These are phyloP conservation scores for Gonioctena quinquepunctata DNA, from an alignment of 1,140 invertebrate species.

Conservation along the genomic window DNA sequence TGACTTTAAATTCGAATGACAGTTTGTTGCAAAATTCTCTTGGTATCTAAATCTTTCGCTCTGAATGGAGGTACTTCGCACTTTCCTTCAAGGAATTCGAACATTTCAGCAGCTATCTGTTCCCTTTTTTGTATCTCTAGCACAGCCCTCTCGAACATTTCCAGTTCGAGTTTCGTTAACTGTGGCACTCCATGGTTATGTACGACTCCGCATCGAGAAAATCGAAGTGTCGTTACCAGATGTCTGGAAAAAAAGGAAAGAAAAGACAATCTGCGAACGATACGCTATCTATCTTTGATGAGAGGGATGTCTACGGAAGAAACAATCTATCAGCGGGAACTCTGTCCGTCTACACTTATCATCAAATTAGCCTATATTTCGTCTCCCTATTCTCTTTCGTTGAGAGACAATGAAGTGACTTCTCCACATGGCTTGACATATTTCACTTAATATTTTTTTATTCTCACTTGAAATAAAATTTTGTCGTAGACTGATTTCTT, in stretches of 20 bases:
- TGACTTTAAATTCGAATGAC: constrained; percentile 19
- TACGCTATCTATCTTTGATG: too few species aligned
- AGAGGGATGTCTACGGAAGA: too few species aligned
- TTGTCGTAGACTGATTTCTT: too few species aligned
- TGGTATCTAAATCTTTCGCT: constrained; percentile 20
- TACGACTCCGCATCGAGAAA: constrained; percentile 42
- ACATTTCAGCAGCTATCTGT: constrained; percentile 40
- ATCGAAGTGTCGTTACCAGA: constrained; percentile 43
- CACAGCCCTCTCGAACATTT: constrained; percentile 37
- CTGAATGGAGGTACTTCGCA: constrained; percentile 19
- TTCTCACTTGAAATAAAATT: too few species aligned
- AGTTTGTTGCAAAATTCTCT: constrained; percentile 23
- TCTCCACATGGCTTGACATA: too few species aligned
- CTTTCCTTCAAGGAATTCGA: constrained; percentile 25
- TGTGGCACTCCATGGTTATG: constrained; percentile 49
- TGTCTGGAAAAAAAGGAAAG: constrained; percentile 33
- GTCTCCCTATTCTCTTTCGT: too few species aligned
- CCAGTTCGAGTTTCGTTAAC: constrained; percentile 40
- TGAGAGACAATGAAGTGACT: too few species aligned
- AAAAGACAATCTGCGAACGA: too few species aligned
- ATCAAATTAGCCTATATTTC: too few species aligned
- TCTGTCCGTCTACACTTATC: too few species aligned
- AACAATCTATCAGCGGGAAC: too few species aligned
- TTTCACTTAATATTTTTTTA: too few species aligned
- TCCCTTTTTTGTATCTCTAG: constrained; percentile 38